Conservation (phyloP, 2,113 vertebrate species). For the Saguinus midas region DNA sequence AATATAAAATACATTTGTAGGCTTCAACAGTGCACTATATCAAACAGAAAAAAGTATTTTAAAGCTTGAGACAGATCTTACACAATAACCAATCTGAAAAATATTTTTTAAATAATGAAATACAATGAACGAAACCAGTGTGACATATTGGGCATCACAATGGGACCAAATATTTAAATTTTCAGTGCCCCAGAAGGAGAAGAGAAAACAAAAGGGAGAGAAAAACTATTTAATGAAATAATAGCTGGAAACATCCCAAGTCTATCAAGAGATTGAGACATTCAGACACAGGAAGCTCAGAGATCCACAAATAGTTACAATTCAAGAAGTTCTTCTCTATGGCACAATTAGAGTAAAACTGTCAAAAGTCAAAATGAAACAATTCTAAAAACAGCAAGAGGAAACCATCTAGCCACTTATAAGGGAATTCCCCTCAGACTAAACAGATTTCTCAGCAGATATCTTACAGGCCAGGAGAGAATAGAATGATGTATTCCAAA, state of each 20-base stretch:
- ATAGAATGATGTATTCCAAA: not conserved
- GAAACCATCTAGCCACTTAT: not conserved
- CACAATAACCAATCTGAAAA: too few relatives aligned
- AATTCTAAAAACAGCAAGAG: not conserved
- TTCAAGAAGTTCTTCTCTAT: not conserved
- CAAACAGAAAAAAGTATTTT: too few relatives aligned
- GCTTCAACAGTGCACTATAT: too few relatives aligned
- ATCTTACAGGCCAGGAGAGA: not conserved
- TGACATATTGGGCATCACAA: too few relatives aligned
- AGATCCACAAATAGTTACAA: not conserved
- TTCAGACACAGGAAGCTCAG: not conserved
- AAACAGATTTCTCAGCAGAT: not conserved
- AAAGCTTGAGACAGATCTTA: too few relatives aligned
- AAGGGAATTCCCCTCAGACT: not conserved
- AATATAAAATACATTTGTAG: too few relatives aligned
- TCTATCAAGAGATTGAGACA: not conserved
- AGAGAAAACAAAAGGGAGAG: too few relatives aligned
- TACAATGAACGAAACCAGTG: too few relatives aligned
- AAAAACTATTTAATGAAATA: not conserved
- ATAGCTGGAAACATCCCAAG: not conserved
- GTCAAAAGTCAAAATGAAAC: not conserved
- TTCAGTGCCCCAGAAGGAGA: too few relatives aligned
- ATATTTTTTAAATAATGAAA: too few relatives aligned
- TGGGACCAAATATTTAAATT: too few relatives aligned
- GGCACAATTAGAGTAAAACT: not conserved